Evolutionary conservation across 1,140 invertebrate genomes (phyloP).

Genomic region (Macrobrachium nipponense): DNA sequence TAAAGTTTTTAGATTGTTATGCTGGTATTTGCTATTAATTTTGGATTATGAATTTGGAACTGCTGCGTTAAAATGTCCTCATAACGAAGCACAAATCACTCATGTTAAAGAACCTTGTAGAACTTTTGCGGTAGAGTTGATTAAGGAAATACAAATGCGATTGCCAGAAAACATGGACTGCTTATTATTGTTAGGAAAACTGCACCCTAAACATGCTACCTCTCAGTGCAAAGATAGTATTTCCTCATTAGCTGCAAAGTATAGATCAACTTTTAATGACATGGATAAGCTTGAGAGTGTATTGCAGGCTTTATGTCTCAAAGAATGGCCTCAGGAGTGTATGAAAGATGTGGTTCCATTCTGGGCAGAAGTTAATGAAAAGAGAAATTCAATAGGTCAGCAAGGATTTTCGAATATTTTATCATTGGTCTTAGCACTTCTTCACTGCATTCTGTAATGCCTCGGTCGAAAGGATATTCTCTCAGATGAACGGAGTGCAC

Average conservation of each 20-base stretch:
- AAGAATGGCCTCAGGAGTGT: neutral
- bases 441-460: conserved; percentile 22
- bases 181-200: conserved; percentile 1
- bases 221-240: conserved; percentile 5
- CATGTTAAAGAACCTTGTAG: neutral
- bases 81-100: neutral
- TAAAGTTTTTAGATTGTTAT: too few species aligned
- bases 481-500: conserved; percentile 18
- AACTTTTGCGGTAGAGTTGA: neutral
- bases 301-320: neutral
- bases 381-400: neutral
- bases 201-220: neutral
- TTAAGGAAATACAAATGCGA: neutral
- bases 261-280: conserved; percentile 5
- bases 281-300: conserved; percentile 8
- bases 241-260: conserved; percentile 13
- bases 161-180: conserved; percentile 6
- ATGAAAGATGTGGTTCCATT: neutral
- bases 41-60: too few species aligned
- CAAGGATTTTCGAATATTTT: neutral
- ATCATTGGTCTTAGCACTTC: neutral
- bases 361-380: conserved; percentile 23
- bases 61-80: too few species aligned
- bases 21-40: too few species aligned
- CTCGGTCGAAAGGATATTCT: conserved; percentile 15